Evolutionary conservation across 1,140 invertebrate genomes (phyloP).

Genomic region (Bicyclus anynana): DNA sequence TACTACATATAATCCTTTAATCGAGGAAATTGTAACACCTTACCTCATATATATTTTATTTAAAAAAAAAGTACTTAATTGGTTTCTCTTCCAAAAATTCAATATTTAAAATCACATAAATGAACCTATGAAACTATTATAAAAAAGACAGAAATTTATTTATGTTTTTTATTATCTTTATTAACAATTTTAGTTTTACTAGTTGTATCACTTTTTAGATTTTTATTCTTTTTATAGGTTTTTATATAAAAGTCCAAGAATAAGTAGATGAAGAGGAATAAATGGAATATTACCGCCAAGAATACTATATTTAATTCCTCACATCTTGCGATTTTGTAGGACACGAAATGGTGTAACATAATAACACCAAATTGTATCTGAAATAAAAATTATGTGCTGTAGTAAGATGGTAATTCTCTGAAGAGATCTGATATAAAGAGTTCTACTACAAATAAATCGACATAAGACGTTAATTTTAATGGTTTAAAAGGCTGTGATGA

Average conservation of each 20-base stretch:
- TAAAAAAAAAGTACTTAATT: too few species aligned
- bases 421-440: too few species aligned
- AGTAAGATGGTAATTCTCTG: too few species aligned
- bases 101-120: too few species aligned
- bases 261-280: background rate
- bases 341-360: constrained; percentile 10
- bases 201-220: background rate
- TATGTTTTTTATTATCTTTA: background rate
- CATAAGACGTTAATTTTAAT: too few species aligned
- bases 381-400: background rate
- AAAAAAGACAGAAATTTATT: background rate
- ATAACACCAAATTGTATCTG: constrained; percentile 27
- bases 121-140: background rate
- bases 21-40: too few species aligned
- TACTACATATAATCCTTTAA: too few species aligned
- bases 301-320: constrained; percentile 12
- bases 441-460: too few species aligned
- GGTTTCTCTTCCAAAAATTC: too few species aligned
- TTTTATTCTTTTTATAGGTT: background rate
- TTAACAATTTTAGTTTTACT: background rate
- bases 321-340: constrained; percentile 5
- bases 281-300: background rate
- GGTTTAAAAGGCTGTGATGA: too few species aligned
- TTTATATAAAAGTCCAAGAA: constrained; percentile 9
- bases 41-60: too few species aligned